Base-by-base conservation (phyloP, 2,797 vertebrate species). In the Macropus fuliginosus region DNA sequence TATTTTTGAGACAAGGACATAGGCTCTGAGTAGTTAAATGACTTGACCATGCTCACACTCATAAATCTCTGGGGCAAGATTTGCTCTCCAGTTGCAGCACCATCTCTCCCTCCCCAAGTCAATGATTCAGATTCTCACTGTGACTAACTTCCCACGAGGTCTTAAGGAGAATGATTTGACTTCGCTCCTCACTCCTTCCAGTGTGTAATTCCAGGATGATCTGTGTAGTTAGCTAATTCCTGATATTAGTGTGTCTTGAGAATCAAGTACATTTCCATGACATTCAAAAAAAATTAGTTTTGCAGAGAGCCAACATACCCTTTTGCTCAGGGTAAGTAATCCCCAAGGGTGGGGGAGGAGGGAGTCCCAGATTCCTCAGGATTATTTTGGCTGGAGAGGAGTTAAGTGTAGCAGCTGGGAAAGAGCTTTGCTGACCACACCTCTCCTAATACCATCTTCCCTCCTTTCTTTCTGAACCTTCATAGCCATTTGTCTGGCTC, bases 381-480 rank as follows among this genome's bases (percentile, higher is more conserved):
- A n/a, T 18, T 56, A n/a, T 56, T 90, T 62, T 90, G 93, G 52
- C 14, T 2, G 1, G 9, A 28, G 12, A 55, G 40, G 56, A 91
- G 40, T 87, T 50, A 27, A 81, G 3, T 87, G 74, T 27, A 46
- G 40, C 40, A 46, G 9, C 9, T 34, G 31, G 81, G n/a, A 40
- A 34, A 59, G 94, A 66, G 24, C n/a, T 62, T 90, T 55, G 46
- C 40, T 87, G 40, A 87, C 55, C 81, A 52, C 5, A 4, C 24
- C 56, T 27, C 31, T 95, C 1, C 57, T 40, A 27, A 92, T 91
- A 90, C 55, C 56, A 56, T 34, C 55, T 92, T 56, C n/a, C 57
- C 93, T 91, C 90, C 74, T 46, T 93, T 57, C 56, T 93, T 4
- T 57, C 93, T 27, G 62, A 93, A 93, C 96, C 21, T 59, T 95